Percentiles rank a stretch among this genome's conserved stretches.
Conservation (phyloP, 2,888 invertebrate species). For the Metallyticus violacea region DNA sequence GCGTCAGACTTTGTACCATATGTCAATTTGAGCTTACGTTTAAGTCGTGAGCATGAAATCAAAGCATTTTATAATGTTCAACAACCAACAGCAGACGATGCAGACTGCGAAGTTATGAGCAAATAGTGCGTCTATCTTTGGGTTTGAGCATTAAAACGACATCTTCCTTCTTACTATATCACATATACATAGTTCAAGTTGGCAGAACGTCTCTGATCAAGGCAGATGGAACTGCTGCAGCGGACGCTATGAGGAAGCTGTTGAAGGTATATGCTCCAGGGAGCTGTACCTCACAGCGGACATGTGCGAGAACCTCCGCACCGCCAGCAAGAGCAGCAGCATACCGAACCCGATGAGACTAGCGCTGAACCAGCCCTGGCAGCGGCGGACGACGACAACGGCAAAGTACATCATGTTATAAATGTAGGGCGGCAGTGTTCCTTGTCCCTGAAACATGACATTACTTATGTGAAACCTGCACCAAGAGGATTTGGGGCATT, state of each 20-base stretch:
- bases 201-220: not conserved
- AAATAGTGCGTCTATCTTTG: not conserved
- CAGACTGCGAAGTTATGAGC: too few relatives aligned
- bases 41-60: not conserved
- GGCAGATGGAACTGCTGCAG: not conserved
- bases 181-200: too few relatives aligned
- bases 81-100: too few relatives aligned
- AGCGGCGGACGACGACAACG: conserved; percentile 52
- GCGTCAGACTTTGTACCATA: not conserved
- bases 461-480: too few relatives aligned
- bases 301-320: not conserved
- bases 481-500: too few relatives aligned
- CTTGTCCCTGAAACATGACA: conserved; percentile 54
- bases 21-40: not conserved
- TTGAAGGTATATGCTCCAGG: conserved; percentile 36
- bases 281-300: conserved; percentile 35
- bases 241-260: not conserved
- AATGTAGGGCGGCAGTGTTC: conserved; percentile 54
- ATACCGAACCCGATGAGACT: conserved; percentile 2
- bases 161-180: too few relatives aligned
- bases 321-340: not conserved
- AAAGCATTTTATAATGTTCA: too few relatives aligned
- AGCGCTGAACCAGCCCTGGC: conserved; percentile 41
- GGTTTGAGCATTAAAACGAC: not conserved
- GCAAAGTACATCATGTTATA: conserved; percentile 51